Conservation (phyloP, 2,113 vertebrate species). For the Pionites leucogaster region DNA sequence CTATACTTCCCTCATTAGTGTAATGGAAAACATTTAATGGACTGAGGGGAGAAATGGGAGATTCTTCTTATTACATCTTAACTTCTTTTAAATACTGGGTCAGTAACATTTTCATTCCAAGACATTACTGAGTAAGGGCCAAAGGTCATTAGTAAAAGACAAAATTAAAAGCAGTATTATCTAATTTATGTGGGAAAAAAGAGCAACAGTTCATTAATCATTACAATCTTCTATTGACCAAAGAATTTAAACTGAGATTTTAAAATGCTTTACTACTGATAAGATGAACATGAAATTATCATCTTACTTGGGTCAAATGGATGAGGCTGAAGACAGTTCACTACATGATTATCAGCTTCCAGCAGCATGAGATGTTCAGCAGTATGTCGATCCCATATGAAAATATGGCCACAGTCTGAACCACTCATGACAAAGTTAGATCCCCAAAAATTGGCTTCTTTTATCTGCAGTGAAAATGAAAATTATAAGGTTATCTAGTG, state of each 20-base stretch:
- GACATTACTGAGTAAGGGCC: not conserved
- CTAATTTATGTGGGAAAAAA: not conserved
- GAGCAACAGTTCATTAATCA: not conserved
- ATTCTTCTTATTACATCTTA: not conserved
- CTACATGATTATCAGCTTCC: conserved; percentile 98
- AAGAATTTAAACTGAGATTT: not conserved
- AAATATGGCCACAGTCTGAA: conserved; percentile 97
- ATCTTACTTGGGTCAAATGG: conserved; percentile 95
- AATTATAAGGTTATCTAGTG: not conserved
- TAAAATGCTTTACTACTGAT: not conserved
- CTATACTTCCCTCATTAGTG: not conserved
- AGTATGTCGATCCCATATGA: conserved; percentile 97
- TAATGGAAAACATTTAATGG: not conserved
- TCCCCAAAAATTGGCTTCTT: conserved; percentile 98
- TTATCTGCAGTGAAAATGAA: conserved; percentile 81
- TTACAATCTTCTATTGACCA: not conserved
- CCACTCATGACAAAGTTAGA: conserved; percentile 98
- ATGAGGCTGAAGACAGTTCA: conserved; percentile 98
- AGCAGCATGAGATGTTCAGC: conserved; percentile 96
- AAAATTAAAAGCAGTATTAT: not conserved
- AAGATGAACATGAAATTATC: not conserved
- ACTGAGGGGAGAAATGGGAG: not conserved
- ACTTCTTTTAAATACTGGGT: not conserved
- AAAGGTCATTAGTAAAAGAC: not conserved
- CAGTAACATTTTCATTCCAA: not conserved